Base-by-base conservation (phyloP, 2,888 invertebrate genomes). In the Drosophila paramelanica region DNA sequence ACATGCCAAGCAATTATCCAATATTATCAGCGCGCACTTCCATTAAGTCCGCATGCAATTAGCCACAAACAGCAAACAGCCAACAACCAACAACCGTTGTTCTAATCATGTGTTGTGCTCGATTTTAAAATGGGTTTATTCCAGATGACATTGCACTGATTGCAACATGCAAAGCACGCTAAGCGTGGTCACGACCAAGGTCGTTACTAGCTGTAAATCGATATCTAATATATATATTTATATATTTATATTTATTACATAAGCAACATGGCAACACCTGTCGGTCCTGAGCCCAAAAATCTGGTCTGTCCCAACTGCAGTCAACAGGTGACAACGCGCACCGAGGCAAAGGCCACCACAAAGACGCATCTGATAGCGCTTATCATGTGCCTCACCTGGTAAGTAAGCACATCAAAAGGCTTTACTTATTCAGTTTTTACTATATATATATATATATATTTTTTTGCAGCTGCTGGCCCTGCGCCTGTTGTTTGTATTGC, bases 401-500 rank as follows among this genome's bases (percentile, higher is more conserved):
- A 73, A 87, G n/a, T n/a, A n/a, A n/a, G n/a, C n/a, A n/a, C n/a
- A n/a, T n/a, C n/a, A n/a, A n/a, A n/a, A n/a, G n/a, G n/a, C n/a
- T n/a, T n/a, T n/a, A n/a, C n/a, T n/a, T n/a, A n/a, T n/a, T n/a
- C n/a, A n/a, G n/a, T n/a, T n/a, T n/a, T n/a, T n/a, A n/a, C n/a
- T 17, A 17, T 17, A 17, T 17, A 17, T 17, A 17, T 17, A 17
- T 17, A 17, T 17, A 17, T 17, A 17, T 42, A 8, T 31, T 4
- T 43, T 13, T 0, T 58, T 64, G 4, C 73, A 92, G 92, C 27
- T 90, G 89, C 53, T 94, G 94, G 93, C 93, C 93, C 0, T 94
- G 94, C 71, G 92, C 93, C 36, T 93, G 93, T 52, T 79, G 94
- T 10, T 93, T 94, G 1, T 94, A 94, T 81, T 94, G 94, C 80